Evolutionary conservation across 37 sponge, comb jelly and placozoan species (phyloP).

Genomic region (Agelas oroides): DNA sequence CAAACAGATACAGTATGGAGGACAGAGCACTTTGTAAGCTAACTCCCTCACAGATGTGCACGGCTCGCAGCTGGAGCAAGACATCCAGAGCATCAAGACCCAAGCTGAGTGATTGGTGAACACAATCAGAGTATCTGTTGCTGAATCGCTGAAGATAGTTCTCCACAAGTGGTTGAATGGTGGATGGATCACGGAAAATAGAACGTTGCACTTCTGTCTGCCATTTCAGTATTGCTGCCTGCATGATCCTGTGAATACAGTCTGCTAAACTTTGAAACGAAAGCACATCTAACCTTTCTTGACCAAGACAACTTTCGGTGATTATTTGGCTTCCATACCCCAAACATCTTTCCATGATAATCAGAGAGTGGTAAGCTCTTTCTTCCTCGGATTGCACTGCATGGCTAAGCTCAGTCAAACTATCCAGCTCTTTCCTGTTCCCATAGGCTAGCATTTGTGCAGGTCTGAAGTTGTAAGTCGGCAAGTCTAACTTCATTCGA

Average conservation of each 20-base stretch:
- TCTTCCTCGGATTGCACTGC: neutral
- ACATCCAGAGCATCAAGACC: conserved; percentile 7
- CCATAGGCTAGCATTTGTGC: neutral
- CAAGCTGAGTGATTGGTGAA: neutral
- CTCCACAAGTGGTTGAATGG: conserved; percentile 6
- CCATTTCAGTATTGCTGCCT: neutral
- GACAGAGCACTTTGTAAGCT: conserved; percentile 28
- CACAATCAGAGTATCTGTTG: neutral
- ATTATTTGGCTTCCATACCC: conserved; percentile 31
- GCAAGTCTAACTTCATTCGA: neutral
- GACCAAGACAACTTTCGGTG: neutral
- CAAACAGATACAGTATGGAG: conserved; percentile 21
- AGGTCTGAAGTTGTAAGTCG: too few species aligned
- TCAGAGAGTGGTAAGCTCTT: conserved; percentile 32
- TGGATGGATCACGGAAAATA: conserved; percentile 13
- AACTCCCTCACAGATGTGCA: conserved; percentile 14
- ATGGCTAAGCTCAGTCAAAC: neutral
- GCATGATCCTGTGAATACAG: conserved; percentile 3
- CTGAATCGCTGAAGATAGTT: conserved; percentile 10
- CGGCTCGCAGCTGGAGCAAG: neutral
- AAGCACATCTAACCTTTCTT: neutral
- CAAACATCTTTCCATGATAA: conserved; percentile 72
- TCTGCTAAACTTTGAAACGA: neutral
- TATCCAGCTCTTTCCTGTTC: conserved; percentile 2
- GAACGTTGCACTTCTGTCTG: neutral